Evolutionary conservation across 2,113 vertebrate genomes (phyloP), one percentile per base, ranked within the genome.

Genomic region (Microtus ochrogaster): DNA sequence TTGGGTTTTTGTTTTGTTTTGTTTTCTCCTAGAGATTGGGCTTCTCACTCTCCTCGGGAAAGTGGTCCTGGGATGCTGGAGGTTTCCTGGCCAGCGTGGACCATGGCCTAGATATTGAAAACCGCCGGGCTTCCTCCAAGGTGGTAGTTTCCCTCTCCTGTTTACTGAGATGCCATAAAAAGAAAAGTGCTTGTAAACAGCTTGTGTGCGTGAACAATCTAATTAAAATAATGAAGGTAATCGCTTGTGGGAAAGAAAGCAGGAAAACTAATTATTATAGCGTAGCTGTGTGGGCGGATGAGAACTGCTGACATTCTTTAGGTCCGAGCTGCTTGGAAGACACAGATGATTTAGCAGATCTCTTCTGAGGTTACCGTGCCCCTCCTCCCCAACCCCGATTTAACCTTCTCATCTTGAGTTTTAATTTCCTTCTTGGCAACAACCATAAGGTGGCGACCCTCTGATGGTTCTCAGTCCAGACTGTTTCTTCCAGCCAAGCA

Each of bases 171-270:
- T 22, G 81, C 91, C 92, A 78, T 92, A 81, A 96, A 97, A 94
- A 92, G 82, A 79, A 97, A 97, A 97, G 91, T 81, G 83, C 92
- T 88, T 83, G 66, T 97, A 96, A 97, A 95, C 95, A 94, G 95
- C 92, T 82, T 28, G 24, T 85, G 86, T 63, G 87, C 90, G 82
- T 90, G 94, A 95, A 94, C 92, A 95, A 96, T 93, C 96, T 98
- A 95, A 97, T 98, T 97, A 96, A 97, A 96, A 94, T 97, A 96
- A 98, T 97, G 97, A 97, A 97, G 92, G 94, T 95, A 97, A 97
- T 94, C 68, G 96, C 92, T 97, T 94, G 91, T 96, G 97, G 87
- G 8, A 12, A 77, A 78, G 96, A 95, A 94, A 85, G 79, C 36
- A 91, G 94, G 93, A 97, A 96, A 97, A 55, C 81, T 97, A 96